These are phyloP conservation scores for Agrochola circellaris DNA, from an alignment of 2,888 invertebrate genomes.

Conservation along the genomic window DNA sequence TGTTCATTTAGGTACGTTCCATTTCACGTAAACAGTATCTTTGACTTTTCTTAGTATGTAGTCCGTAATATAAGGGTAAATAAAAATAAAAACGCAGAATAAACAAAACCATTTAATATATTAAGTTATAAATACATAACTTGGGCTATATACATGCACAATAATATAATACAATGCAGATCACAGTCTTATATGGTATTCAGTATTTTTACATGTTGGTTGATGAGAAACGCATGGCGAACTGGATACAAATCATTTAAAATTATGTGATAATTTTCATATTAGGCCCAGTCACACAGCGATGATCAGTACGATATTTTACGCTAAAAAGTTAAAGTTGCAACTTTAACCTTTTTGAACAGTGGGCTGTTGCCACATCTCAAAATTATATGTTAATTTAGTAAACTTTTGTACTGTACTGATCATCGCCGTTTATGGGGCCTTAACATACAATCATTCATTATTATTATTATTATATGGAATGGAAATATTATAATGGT, in stretches of 20 bases:
- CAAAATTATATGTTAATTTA: neutral
- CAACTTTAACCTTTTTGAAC: too few relatives aligned
- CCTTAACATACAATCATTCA: neutral
- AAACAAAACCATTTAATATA: constrained; percentile 76
- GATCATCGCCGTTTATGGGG: too few relatives aligned
- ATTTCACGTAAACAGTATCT: constrained; percentile 14
- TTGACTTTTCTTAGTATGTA: too few relatives aligned
- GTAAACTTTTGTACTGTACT: neutral
- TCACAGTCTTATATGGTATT: constrained; percentile 80
- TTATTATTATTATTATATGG: constrained; percentile 4
- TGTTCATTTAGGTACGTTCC: constrained; percentile 32
- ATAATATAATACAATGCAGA: constrained; percentile 76
- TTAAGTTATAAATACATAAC: constrained; percentile 75
- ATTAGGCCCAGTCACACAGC: neutral
- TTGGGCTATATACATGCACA: constrained; percentile 71
- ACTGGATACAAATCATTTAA: constrained; percentile 15
- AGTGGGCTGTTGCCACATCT: too few relatives aligned
- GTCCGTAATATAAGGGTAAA: too few relatives aligned
- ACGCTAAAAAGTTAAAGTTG: neutral
- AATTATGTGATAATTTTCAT: neutral
- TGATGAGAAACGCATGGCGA: constrained; percentile 34
- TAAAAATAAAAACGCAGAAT: constrained; percentile 35
- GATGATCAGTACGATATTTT: neutral
- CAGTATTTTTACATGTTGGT: constrained; percentile 45
- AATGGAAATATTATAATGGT: constrained; percentile 31